Base-by-base conservation (phyloP, 1,140 invertebrate species). In the Macrocentrus cingulum region DNA sequence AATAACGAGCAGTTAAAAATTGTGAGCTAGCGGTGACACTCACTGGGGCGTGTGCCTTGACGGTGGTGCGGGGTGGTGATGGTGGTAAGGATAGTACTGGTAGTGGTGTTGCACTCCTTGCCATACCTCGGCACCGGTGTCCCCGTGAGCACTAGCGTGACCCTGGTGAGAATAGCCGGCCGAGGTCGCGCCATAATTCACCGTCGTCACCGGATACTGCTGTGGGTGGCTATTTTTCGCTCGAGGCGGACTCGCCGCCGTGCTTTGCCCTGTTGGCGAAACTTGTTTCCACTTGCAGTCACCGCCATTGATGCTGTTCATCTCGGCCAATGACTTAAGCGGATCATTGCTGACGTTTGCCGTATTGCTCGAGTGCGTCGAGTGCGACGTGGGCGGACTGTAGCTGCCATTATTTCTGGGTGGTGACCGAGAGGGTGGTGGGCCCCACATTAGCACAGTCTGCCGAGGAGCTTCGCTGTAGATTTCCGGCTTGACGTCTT, bases 371-470 rank as follows among this genome's bases (percentile, higher is more conserved):
- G 77, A 76, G 18, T 76, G 72, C 0, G 77, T 73, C 1, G 72
- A 72, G 23, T 77, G 76, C 4, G 73, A 71, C 8, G 79, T 75
- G 2, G 82, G 74, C 15, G 80, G 79, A 46, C 81, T 77, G 45
- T 80, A 80, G 50, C 76, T 80, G 4, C 80, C 72, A 65, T 76
- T 76, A 60, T 74, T 73, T 46, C 74, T 69, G 39, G 79, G 71
- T 34, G 75, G 72, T 51, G 75, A 77, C 42, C 75, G 64, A 3
- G 63, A 80, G 36, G 64, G 84, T 64, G 64, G 86, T 69, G 66
- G 74, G 1, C 90, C 91, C 90, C 91, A 92, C 91, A 92, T 92
- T 2, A 94, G 82, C 13, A 94, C 91, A 1, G 91, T 94, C 75
- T 94, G 91, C 16, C 91, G 79, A 0, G 87, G 85, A 19, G 83